These are phyloP conservation scores for Acheta domesticus DNA, from an alignment of 2,888 invertebrate species.

Conservation along the genomic window DNA sequence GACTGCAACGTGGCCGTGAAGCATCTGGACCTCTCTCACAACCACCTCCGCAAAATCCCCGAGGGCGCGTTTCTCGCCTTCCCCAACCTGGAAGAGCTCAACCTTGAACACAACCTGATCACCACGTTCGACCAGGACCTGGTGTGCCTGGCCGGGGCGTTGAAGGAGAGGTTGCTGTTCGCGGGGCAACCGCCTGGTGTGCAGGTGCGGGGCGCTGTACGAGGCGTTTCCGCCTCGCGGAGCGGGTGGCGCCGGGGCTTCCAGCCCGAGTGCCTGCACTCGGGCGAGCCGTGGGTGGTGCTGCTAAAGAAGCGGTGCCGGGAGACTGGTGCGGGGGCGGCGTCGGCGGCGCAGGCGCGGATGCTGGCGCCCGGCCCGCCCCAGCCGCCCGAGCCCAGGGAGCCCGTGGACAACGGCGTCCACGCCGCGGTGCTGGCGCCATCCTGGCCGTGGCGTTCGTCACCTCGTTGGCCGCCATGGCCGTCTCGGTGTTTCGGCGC, in stretches of 20 bases:
- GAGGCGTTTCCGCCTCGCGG: neutral
- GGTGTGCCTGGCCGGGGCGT: neutral
- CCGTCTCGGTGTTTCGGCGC: neutral
- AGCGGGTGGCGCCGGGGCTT: neutral
- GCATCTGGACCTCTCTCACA: neutral
- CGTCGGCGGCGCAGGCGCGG: neutral
- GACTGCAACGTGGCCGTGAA: neutral
- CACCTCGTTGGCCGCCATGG: neutral
- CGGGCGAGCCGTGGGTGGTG: neutral
- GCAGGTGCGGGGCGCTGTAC: neutral
- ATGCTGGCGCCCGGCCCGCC: neutral
- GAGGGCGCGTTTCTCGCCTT: neutral
- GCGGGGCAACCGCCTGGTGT: neutral
- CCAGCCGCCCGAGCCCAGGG: neutral
- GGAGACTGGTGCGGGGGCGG: neutral
- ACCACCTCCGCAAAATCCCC: neutral
- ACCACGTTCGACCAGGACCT: neutral
- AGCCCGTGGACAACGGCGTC: neutral
- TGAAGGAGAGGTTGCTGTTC: neutral
- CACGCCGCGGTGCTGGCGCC: neutral
- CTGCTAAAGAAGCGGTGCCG: neutral
- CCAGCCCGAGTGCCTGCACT: neutral
- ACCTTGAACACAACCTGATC: neutral
- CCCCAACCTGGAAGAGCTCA: neutral
- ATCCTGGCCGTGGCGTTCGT: neutral